These are phyloP conservation scores for Timema cristinae DNA, from an alignment of 2,888 invertebrate species.

Conservation along the genomic window DNA sequence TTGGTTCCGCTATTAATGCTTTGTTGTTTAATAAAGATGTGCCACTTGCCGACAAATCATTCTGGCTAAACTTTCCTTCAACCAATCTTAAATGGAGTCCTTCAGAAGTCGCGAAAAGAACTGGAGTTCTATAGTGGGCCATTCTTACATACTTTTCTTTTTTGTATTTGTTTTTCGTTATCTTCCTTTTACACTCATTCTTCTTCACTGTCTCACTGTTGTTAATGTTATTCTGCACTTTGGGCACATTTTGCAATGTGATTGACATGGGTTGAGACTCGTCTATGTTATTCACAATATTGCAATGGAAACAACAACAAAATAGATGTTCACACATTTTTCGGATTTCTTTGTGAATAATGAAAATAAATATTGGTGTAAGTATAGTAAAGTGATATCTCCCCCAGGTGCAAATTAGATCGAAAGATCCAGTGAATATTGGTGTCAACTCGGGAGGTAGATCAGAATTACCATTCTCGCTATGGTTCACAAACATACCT, in stretches of 20 bases:
- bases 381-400: conserved; percentile 34
- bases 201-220: conserved; percentile 16
- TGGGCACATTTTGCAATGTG: background rate
- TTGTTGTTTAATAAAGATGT: background rate
- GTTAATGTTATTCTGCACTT: conserved; percentile 23
- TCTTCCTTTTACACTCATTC: conserved; percentile 19
- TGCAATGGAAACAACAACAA: conserved; percentile 34
- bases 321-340: conserved; percentile 34
- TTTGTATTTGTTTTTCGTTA: background rate
- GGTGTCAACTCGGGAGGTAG: conserved; percentile 20
- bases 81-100: conserved; percentile 37
- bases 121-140: conserved; percentile 36
- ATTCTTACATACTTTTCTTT: conserved; percentile 31
- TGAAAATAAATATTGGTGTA: conserved; percentile 34
- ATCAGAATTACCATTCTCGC: background rate
- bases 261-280: conserved; percentile 20
- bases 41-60: background rate
- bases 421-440: conserved; percentile 28
- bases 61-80: conserved; percentile 21
- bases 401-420: conserved; percentile 37
- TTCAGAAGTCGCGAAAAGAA: conserved; percentile 38
- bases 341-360: conserved; percentile 35
- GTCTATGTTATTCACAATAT: conserved; percentile 22
- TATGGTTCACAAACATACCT: background rate
- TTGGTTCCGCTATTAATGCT: conserved; percentile 8